These are phyloP conservation scores for Bombyx mandarina DNA, from an alignment of 1,140 invertebrate genomes.

Conservation along the genomic window DNA sequence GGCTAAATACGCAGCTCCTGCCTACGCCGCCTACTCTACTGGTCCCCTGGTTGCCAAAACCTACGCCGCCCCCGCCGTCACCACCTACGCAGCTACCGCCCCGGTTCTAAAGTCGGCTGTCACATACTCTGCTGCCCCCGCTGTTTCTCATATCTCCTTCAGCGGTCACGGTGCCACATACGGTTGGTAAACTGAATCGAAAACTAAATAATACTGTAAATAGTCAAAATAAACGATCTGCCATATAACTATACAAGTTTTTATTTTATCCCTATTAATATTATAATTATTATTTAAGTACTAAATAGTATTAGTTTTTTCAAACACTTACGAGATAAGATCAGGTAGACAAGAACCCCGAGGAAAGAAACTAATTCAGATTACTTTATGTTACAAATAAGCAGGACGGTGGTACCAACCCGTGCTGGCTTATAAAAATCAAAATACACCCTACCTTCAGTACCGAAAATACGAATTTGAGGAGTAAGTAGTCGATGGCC, in stretches of 20 bases:
- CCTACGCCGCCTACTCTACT: slow-evolving; percentile 22
- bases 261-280: not conserved
- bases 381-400: no score
- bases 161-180: slow-evolving; percentile 24
- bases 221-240: slow-evolving; percentile 20
- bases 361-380: no score
- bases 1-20: slow-evolving; percentile 11
- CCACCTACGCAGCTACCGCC: slow-evolving; percentile 27
- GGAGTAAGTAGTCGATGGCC: no score
- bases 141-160: slow-evolving; percentile 30
- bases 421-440: no score
- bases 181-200: slow-evolving; percentile 30
- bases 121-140: slow-evolving; percentile 26
- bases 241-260: slow-evolving; percentile 10
- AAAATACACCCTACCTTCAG: no score
- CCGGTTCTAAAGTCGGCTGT: slow-evolving; percentile 23
- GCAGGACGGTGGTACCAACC: no score
- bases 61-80: slow-evolving; percentile 19
- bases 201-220: slow-evolving; percentile 13
- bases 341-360: no score
- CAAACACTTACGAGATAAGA: no score
- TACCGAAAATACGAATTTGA: no score
- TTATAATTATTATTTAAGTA: not conserved
- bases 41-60: slow-evolving; percentile 9
- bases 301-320: no score